Evolutionary conservation across 2,797 vertebrate genomes (phyloP).

Genomic region (Delichon dasypus): DNA sequence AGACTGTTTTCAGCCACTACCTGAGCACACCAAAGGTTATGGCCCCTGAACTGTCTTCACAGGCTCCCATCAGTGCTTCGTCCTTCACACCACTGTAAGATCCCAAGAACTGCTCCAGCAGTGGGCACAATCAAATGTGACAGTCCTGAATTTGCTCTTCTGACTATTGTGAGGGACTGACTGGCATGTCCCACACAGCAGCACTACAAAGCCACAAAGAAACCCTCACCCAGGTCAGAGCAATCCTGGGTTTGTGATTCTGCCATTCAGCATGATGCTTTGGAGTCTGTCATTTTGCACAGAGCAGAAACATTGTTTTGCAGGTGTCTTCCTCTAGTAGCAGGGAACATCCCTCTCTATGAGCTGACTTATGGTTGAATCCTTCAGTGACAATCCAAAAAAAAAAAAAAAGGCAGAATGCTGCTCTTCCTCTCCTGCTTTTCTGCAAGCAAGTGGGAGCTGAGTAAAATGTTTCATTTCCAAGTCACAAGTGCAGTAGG

Average conservation of each 20-base stretch:
- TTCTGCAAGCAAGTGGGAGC: not conserved
- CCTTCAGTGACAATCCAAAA: not conserved
- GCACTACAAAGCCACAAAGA: not conserved
- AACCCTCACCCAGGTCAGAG: accelerated
- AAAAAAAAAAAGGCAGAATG: not conserved
- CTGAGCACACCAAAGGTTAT: not conserved
- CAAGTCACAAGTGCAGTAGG: not conserved
- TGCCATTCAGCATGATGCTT: not conserved
- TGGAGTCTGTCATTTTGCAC: not conserved
- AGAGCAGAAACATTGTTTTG: not conserved
- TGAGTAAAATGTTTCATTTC: not conserved
- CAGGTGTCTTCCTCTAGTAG: not conserved
- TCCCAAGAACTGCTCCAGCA: not conserved
- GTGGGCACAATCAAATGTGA: accelerated
- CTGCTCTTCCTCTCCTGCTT: not conserved
- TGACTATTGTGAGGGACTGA: not conserved
- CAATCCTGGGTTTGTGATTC: not conserved
- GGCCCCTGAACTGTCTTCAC: not conserved
- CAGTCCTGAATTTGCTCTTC: not conserved
- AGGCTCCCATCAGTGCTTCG: not conserved
- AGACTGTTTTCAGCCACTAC: not conserved
- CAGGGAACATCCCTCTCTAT: not conserved
- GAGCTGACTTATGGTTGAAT: not conserved
- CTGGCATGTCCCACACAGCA: not conserved
- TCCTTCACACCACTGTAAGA: not conserved